Evolutionary conservation across 2,797 vertebrate species (phyloP).

Genomic region (Centroberyx gerrardi): DNA sequence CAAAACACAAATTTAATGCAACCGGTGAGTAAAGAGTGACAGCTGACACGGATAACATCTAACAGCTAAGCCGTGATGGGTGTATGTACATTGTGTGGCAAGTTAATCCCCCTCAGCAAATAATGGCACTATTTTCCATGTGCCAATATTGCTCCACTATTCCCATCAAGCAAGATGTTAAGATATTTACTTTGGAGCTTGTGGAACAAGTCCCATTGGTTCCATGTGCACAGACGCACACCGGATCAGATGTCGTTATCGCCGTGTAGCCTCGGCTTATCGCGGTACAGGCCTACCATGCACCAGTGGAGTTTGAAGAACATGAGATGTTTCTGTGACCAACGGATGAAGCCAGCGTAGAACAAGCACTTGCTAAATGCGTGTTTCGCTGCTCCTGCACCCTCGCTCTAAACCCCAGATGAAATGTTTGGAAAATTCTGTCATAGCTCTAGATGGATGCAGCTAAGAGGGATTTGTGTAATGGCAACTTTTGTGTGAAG

Average conservation of each 20-base stretch:
- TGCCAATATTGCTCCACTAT: not conserved
- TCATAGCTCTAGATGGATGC: no score
- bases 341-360: no score
- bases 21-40: slow-evolving; percentile 23
- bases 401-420: no score
- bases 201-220: not conserved
- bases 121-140: not conserved
- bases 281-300: no score
- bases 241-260: not conserved
- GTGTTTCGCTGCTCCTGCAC: no score
- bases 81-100: not conserved
- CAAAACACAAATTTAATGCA: not conserved
- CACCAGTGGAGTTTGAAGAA: no score
- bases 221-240: not conserved
- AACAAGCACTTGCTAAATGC: no score
- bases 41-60: slow-evolving; percentile 12
- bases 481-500: no score
- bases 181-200: slow-evolving; percentile 4
- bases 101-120: slow-evolving; percentile 26
- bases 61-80: slow-evolving; percentile 19
- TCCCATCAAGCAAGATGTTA: not conserved
- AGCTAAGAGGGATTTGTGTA: no score
- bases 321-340: no score
- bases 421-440: no score
- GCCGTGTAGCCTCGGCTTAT: no score